Evolutionary conservation across 92 coral and sea anemone species (phyloP).

Genomic region (Zoanthus sociatus): DNA sequence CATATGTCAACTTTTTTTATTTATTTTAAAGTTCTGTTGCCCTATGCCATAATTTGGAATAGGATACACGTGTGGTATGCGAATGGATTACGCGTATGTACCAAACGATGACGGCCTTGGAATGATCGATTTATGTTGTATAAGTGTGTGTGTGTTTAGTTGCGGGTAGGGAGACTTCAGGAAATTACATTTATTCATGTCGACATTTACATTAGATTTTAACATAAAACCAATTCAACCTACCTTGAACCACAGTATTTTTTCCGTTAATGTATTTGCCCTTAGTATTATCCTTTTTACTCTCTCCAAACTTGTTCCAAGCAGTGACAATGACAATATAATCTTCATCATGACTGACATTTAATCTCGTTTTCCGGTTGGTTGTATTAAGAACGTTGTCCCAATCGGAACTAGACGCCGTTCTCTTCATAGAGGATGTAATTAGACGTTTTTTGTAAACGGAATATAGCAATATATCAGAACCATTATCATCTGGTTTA

Average conservation of each 20-base stretch:
- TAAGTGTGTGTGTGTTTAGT: too few relatives aligned
- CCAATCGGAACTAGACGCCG: background rate
- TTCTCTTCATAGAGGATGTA: background rate
- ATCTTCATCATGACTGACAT: background rate
- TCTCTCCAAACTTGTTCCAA: constrained; percentile 29
- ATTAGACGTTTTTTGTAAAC: background rate
- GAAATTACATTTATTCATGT: too few relatives aligned
- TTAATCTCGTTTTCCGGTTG: background rate
- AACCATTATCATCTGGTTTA: constrained; percentile 22
- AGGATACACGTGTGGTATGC: too few relatives aligned
- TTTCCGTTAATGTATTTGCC: background rate
- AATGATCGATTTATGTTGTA: too few relatives aligned
- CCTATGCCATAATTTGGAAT: too few relatives aligned
- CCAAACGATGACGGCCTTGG: too few relatives aligned
- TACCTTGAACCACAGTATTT: background rate
- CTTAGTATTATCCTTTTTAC: background rate
- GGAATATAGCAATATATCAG: constrained; percentile 9
- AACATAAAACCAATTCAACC: background rate
- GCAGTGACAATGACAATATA: background rate
- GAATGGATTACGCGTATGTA: too few relatives aligned
- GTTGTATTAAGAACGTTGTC: background rate
- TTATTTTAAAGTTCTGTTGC: too few relatives aligned
- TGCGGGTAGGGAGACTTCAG: too few relatives aligned
- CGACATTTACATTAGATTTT: too few relatives aligned
- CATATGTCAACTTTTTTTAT: too few relatives aligned